Percentiles rank a stretch among this genome's conserved stretches.
Conservation (phyloP, 2,888 invertebrate genomes). For the Cheilosia pagana region DNA sequence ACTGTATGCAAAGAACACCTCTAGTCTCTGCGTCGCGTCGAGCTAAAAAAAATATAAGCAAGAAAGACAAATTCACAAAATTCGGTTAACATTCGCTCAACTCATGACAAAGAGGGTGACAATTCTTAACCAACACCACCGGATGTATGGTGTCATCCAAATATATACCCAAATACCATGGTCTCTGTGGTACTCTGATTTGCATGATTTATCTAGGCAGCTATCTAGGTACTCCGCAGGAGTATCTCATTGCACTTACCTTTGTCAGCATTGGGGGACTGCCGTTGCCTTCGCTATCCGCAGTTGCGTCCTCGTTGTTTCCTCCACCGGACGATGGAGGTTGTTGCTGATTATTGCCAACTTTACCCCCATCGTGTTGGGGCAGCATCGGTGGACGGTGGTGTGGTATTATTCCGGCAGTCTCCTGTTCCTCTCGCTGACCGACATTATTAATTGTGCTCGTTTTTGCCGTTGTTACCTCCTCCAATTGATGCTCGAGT, state of each 20-base stretch:
- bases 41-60: not conserved
- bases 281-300: constrained; percentile 64
- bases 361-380: constrained; percentile 77
- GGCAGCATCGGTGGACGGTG: constrained; percentile 78
- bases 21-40: constrained; percentile 15
- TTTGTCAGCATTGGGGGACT: constrained; percentile 76
- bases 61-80: constrained; percentile 3
- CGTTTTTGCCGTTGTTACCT: constrained; percentile 79
- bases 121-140: not conserved
- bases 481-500: constrained; percentile 81
- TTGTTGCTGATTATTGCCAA: constrained; percentile 61
- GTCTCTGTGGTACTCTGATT: no score
- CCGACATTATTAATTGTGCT: constrained; percentile 72
- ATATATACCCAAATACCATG: no score
- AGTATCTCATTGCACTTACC: constrained; percentile 72
- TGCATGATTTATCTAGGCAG: no score
- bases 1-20: not conserved
- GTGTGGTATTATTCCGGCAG: constrained; percentile 77
- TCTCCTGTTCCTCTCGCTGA: constrained; percentile 50
- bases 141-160: constrained; percentile 1
- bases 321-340: constrained; percentile 41
- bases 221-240: not conserved
- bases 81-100: constrained; percentile 2
- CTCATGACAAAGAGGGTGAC: not conserved
- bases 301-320: constrained; percentile 54